A percentile compares a stretch with the other conserved stretches of the same genome.
Evolutionary conservation across 1,140 invertebrate genomes (phyloP).

Genomic region (Whitmania pigra): DNA sequence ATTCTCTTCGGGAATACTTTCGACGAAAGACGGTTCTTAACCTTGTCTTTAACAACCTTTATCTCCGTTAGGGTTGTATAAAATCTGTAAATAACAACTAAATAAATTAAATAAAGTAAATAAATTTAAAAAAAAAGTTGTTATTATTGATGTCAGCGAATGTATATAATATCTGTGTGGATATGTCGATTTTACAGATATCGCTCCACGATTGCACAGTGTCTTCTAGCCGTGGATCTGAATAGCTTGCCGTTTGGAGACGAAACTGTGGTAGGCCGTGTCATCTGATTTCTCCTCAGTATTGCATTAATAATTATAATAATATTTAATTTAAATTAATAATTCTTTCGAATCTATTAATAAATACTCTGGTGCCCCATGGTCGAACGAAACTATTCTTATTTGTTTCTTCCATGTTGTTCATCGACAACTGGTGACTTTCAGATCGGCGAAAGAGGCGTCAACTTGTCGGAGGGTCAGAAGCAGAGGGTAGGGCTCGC

Average conservation of each 20-base stretch:
- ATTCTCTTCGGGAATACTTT: conserved; percentile 59
- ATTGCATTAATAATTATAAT: too few relatives aligned
- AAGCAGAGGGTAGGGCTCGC: conserved; percentile 40
- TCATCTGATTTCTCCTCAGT: conserved; percentile 28
- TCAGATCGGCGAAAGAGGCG: conserved; percentile 30
- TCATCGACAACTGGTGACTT: not conserved
- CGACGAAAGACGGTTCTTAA: conserved; percentile 43
- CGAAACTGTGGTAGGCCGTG: conserved; percentile 52
- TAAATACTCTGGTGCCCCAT: not conserved
- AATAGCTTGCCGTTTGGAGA: conserved; percentile 53
- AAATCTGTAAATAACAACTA: too few relatives aligned
- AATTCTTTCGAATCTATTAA: not conserved
- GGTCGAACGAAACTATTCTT: not conserved
- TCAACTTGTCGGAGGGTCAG: conserved; percentile 38
- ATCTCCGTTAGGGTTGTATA: too few relatives aligned
- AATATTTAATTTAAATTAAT: too few relatives aligned
- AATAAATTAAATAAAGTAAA: too few relatives aligned
- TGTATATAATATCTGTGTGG: conserved; percentile 19
- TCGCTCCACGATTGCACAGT: conserved; percentile 36
- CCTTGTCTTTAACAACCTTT: too few relatives aligned
- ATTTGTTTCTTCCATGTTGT: not conserved
- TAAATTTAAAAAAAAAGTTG: too few relatives aligned
- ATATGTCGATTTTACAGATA: conserved; percentile 45
- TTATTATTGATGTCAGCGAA: conserved; percentile 15
- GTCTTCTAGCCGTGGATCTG: conserved; percentile 39